These are phyloP conservation scores for Chrosomus eos DNA, from an alignment of 2,797 vertebrate genomes.

Conservation along the genomic window DNA sequence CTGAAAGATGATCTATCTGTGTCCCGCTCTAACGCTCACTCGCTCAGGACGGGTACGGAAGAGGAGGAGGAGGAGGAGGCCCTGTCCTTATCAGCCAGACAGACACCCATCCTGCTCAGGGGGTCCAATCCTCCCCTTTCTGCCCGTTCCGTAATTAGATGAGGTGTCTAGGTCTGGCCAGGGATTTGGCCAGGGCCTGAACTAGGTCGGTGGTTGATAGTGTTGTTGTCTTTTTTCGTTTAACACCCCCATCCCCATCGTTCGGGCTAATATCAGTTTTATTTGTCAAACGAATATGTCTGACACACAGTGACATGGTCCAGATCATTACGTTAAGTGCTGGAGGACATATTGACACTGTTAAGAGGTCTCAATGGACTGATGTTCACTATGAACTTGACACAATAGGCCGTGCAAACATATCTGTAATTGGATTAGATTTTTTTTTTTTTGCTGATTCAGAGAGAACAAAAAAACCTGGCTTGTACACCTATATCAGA, in stretches of 20 bases:
- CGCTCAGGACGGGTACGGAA: slow-evolving; percentile 8
- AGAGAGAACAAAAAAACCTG: slow-evolving; percentile 26
- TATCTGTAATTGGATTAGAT: slow-evolving; percentile 42
- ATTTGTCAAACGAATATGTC: slow-evolving; percentile 59
- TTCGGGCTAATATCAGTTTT: slow-evolving; percentile 49
- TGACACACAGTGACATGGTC: slow-evolving; percentile 56
- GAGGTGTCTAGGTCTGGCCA: slow-evolving; percentile 57
- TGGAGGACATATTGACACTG: slow-evolving; percentile 39
- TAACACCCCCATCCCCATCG: background rate
- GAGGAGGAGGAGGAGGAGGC: slow-evolving; percentile 35
- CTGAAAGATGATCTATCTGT: slow-evolving; percentile 59
- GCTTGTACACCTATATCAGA: slow-evolving; percentile 24
- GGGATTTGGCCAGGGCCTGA: slow-evolving; percentile 58
- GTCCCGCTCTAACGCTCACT: slow-evolving; percentile 32
- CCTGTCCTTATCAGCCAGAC: slow-evolving; percentile 57
- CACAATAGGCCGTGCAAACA: slow-evolving; percentile 38
- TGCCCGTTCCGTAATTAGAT: slow-evolving; percentile 47
- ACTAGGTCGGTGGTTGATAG: slow-evolving; percentile 57
- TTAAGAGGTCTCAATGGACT: slow-evolving; percentile 31
- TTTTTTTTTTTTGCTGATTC: slow-evolving; percentile 49
- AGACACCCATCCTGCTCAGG: slow-evolving; percentile 47
- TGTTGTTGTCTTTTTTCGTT: slow-evolving; percentile 46
- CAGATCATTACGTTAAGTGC: slow-evolving; percentile 51
- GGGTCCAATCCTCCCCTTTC: slow-evolving; percentile 48
- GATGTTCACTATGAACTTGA: slow-evolving; percentile 30